Evolutionary conservation across 2,797 vertebrate genomes (phyloP), one percentile per base, ranked within the genome.

Genomic region (Karalla daura): DNA sequence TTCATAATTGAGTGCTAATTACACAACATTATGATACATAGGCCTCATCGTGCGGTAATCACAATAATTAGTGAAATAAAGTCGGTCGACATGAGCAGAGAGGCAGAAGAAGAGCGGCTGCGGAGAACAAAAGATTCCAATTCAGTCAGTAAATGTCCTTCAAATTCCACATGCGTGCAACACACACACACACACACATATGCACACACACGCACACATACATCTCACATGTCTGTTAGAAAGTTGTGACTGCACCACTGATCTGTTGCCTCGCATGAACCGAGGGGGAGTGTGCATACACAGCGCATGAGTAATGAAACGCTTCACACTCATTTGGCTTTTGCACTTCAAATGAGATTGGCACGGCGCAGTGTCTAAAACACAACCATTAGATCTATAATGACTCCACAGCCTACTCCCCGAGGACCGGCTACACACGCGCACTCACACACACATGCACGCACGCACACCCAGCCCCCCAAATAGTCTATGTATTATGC

Each of bases 361-460:
- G 81, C 86, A 86, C 76, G 64, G 89, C 62, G 74, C 90, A 82
- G 86, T 77, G 78, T 89, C 84, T 91, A 92, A 92, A 92, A 93
- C 92, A 92, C 91, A 90, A 89, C 91, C 93, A 94, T 94, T 96
- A 94, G 93, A 92, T 96, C 94, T 93, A 91, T 95, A 96, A 96
- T 96, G 95, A 95, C 92, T 92, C 91, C 86, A 86, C 88, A 91
- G 91, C 84, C 83, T 51, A 64, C 83, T 90, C 90, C 89, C 88
- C 9, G 18, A 30, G 70, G 88, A 88, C 62, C 30, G 25, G 56
- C 72, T 51, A 63, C 69, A 46, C 65, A 47, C 72, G 61, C 61
- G 51, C 54, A 60, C 56, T 63, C 63, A 39, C 27, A 52, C 59
- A 46, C 59, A 51, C 33, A 35, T 56, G 45, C 65, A 41, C 50